A percentile compares a stretch with the other conserved stretches of the same genome.
phyloP scores from a whole-genome alignment of 1,140 invertebrate species.

The Eriosoma lanigerum region DNA sequence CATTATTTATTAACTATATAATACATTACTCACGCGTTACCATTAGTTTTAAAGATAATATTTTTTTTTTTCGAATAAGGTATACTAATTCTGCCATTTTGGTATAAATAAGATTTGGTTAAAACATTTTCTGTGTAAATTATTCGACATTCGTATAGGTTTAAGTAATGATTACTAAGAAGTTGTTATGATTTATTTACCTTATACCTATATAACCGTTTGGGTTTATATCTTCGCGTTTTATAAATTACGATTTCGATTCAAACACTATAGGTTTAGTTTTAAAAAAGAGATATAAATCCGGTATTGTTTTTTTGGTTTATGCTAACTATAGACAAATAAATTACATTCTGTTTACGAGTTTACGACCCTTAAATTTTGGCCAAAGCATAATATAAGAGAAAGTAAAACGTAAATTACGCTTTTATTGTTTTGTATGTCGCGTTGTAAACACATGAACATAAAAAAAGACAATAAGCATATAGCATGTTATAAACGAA shows the following conservation, averaged over 20 bases:
- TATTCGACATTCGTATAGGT: too few relatives aligned
- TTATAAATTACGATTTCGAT: not conserved
- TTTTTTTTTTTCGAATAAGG: too few relatives aligned
- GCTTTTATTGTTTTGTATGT: conserved; percentile 4
- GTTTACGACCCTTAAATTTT: conserved; percentile 24
- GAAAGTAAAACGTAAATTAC: conserved; percentile 30
- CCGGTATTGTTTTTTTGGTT: not conserved
- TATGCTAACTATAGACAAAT: not conserved
- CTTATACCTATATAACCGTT: too few relatives aligned
- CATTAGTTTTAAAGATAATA: too few relatives aligned
- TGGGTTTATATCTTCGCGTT: too few relatives aligned
- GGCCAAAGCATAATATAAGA: not conserved
- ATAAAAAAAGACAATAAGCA: conserved; percentile 30
- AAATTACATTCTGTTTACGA: not conserved
- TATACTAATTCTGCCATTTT: not conserved
- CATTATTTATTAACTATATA: not conserved
- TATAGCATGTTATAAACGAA: conserved; percentile 5
- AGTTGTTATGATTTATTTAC: too few relatives aligned
- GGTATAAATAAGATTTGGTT: not conserved
- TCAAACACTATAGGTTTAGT: not conserved
- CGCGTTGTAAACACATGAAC: not conserved
- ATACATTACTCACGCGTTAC: not conserved
- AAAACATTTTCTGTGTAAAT: conserved; percentile 4
- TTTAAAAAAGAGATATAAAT: not conserved
- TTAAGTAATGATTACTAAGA: too few relatives aligned